Base-by-base conservation (phyloP, 2,888 invertebrate species). In the Acanthosepion lycidas region DNA sequence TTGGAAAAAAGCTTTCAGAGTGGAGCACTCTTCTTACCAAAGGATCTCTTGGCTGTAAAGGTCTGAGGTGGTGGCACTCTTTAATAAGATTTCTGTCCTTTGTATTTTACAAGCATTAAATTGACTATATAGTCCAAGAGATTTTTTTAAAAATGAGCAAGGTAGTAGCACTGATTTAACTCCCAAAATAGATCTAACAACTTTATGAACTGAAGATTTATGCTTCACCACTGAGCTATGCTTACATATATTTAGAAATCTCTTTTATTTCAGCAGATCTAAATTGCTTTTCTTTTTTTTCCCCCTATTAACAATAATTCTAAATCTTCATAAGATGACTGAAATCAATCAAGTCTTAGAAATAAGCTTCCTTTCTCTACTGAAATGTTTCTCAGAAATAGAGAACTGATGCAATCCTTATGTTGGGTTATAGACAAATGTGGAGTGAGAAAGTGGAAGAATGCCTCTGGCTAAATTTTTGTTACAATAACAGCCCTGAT, bases 341-440 rank as follows among this genome's bases (percentile, higher is more conserved):
- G 78, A 78, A 78, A 78, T 78, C 78, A 78, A 78, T 78, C 78
- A 78, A 78, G 78, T 78, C 78, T 33, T 78, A 78, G n/a, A 78
- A 78, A 78, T 78, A 78, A 78, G n/a, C n/a, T 78, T 78, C 78
- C 78, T 78, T 78, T 78, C n/a, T 78, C 15, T 78, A n/a, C n/a
- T n/a, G n/a, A 78, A 78, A n/a, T 78, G 78, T 23, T 78, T n/a
- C 78, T 33, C n/a, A n/a, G n/a, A 78, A n/a, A 78, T 78, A n/a
- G 78, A 78, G 78, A 78, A 78, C 78, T 78, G 78, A 78, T 78
- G 78, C 78, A 78, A 78, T 78, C n/a, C 78, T 78, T n/a, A 15
- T 15, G n/a, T 78, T 3, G 33, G 78, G 78, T 78, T 78, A 78
- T 33, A 33, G n/a, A 78, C 78, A 33, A n/a, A 78, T 78, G n/a